phyloP scores from a whole-genome alignment of 2,888 invertebrate genomes.

The Priapulus caudatus region DNA sequence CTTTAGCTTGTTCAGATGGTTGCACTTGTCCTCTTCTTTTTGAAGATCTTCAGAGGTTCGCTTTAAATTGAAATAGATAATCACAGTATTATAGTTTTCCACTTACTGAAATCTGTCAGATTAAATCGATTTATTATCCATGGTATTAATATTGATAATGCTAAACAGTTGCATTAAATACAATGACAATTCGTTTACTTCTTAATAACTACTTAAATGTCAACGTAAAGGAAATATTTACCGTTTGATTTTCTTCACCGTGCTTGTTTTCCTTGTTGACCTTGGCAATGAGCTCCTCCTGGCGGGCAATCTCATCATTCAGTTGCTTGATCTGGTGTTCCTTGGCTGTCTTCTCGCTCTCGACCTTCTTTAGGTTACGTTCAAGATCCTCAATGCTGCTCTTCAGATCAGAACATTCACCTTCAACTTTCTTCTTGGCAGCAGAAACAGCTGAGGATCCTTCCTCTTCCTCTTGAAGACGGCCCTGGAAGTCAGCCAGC shows the following conservation, averaged over 20 bases:
- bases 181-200: too few species aligned
- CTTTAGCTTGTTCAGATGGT: slow-evolving; percentile 99
- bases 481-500: slow-evolving; percentile 88
- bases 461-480: slow-evolving; percentile 93
- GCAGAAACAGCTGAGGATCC: slow-evolving; percentile 85
- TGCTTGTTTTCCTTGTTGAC: slow-evolving; percentile 98
- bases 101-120: too few species aligned
- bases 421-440: slow-evolving; percentile 92
- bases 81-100: slow-evolving; percentile 1
- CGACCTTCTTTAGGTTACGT: slow-evolving; percentile 37
- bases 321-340: slow-evolving; percentile 18
- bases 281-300: slow-evolving; percentile 98
- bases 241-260: slow-evolving; percentile 42
- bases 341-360: slow-evolving; percentile 95
- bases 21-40: slow-evolving; percentile 97
- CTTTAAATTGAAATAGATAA: slow-evolving; percentile 21
- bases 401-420: slow-evolving; percentile 84
- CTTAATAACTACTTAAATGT: too few species aligned
- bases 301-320: slow-evolving; percentile 42
- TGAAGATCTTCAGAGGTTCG: slow-evolving; percentile 41
- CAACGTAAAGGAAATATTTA: too few species aligned
- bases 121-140: too few species aligned
- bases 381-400: slow-evolving; percentile 45
- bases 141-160: slow-evolving; percentile 7
- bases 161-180: slow-evolving; percentile 2